phyloP scores from a whole-genome alignment of 2,888 invertebrate species.

The Onthophagus sagittarius region DNA sequence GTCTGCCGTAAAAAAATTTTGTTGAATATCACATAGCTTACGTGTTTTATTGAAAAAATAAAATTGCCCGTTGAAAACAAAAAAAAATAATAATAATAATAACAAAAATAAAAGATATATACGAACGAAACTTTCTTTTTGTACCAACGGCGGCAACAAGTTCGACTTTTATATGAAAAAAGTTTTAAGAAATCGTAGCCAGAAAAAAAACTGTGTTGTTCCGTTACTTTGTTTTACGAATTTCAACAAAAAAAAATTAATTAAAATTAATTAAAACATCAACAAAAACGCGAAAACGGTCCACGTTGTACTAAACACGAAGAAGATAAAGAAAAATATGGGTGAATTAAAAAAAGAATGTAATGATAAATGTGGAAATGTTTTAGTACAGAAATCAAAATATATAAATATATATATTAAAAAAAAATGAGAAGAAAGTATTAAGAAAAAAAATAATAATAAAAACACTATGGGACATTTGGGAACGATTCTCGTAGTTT shows the following conservation, averaged over 20 bases:
- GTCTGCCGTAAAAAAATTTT: neutral
- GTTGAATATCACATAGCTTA: neutral
- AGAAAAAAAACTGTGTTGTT: neutral
- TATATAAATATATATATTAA: conserved; percentile 38
- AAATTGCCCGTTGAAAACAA: neutral
- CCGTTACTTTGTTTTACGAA: neutral
- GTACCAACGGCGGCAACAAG: neutral
- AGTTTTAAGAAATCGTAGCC: neutral
- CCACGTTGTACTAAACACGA: neutral
- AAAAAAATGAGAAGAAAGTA: conserved; percentile 22
- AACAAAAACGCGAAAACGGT: neutral
- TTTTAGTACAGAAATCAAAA: conserved; percentile 50
- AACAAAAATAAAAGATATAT: neutral
- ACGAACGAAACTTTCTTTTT: too few species aligned
- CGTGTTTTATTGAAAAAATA: neutral
- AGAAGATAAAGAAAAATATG: neutral
- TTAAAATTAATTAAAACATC: conserved; percentile 1
- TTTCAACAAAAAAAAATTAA: neutral
- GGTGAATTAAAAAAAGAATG: neutral
- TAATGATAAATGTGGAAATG: conserved; percentile 43
- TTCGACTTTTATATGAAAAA: neutral
- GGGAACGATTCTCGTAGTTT: conserved; percentile 46
- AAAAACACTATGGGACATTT: conserved; percentile 40
- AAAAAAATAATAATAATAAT: neutral
- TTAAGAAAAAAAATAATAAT: conserved; percentile 7